phyloP scores from a whole-genome alignment of 2,888 invertebrate species.

The Norana najaformis region DNA sequence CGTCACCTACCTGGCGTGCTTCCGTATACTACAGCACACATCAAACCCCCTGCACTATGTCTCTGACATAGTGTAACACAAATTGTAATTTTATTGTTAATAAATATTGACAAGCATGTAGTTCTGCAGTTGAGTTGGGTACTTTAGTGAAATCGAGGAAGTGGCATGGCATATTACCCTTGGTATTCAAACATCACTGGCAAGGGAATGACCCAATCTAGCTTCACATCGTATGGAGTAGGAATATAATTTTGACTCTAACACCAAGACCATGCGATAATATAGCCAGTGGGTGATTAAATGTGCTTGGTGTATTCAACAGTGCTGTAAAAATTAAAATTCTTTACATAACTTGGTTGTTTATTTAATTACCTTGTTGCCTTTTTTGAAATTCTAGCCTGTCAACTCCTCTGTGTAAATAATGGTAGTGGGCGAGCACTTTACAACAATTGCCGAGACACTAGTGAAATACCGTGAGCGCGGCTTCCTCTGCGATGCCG shows the following conservation, averaged over 20 bases:
- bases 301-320: background rate
- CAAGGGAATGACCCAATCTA: too few species aligned
- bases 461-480: slow-evolving; percentile 9
- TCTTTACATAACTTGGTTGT: too few species aligned
- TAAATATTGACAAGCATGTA: background rate
- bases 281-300: too few species aligned
- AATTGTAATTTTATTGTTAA: background rate
- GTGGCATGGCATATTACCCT: background rate
- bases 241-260: too few species aligned
- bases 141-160: background rate
- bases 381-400: background rate
- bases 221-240: too few species aligned
- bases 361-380: too few species aligned
- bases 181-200: too few species aligned
- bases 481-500: slow-evolving; percentile 3
- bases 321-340: background rate
- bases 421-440: background rate
- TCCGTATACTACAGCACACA: too few species aligned
- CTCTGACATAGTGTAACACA: too few species aligned
- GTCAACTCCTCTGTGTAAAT: background rate
- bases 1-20: too few species aligned
- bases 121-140: background rate
- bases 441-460: slow-evolving; percentile 1
- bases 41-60: too few species aligned
- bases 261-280: too few species aligned